These are phyloP conservation scores for Reticulitermes speratus DNA, from an alignment of 1,140 invertebrate species.

Conservation along the genomic window DNA sequence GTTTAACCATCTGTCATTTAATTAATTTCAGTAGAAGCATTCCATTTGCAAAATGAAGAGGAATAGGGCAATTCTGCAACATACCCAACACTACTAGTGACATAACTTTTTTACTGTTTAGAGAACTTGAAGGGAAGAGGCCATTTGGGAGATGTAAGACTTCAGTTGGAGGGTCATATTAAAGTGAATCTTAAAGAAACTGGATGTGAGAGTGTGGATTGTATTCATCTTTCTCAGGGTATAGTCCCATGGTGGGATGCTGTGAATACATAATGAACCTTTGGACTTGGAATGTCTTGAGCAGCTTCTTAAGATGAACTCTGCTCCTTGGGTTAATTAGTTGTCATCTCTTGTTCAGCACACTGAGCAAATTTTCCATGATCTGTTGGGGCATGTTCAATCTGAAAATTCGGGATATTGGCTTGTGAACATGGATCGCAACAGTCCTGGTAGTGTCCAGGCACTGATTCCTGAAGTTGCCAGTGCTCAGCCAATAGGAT, in stretches of 20 bases:
- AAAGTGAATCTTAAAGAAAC: neutral
- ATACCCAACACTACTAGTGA: no score
- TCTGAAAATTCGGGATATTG: slow-evolving; percentile 8
- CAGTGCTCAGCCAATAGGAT: neutral
- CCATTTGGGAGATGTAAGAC: no score
- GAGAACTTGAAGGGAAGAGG: no score
- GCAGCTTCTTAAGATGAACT: no score
- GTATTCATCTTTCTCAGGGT: neutral
- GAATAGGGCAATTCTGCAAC: no score
- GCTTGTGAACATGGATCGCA: slow-evolving; percentile 9
- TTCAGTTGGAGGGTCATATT: no score
- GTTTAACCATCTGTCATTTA: no score
- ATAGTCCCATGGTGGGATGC: neutral
- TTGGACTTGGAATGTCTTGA: no score
- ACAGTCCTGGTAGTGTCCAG: neutral
- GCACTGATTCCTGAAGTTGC: slow-evolving; percentile 17
- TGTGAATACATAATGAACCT: neutral
- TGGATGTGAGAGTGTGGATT: neutral
- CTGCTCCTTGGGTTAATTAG: no score
- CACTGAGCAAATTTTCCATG: neutral
- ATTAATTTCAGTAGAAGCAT: no score
- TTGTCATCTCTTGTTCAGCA: slow-evolving; percentile 2
- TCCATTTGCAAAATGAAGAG: no score
- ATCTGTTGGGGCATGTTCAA: neutral
- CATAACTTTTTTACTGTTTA: no score